Evolutionary conservation across 1,140 invertebrate genomes (phyloP), one percentile per base, ranked within the genome.

Genomic region (Hypothenemus hampei): DNA sequence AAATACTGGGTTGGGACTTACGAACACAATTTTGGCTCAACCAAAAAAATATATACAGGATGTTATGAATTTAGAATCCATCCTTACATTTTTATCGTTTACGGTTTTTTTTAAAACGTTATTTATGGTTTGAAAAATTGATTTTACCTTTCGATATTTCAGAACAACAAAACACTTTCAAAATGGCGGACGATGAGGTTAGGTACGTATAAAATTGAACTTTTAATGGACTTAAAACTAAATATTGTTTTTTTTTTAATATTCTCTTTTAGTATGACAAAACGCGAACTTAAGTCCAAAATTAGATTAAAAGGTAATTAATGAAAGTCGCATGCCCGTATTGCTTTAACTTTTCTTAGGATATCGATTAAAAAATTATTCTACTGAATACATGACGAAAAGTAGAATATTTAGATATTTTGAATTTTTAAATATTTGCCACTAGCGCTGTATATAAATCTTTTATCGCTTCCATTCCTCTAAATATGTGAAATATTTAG

Each of bases 131-230:
- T n/a, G n/a, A n/a, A n/a, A n/a, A n/a, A n/a, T n/a, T n/a, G n/a
- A n/a, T 3, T 19, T 21, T 37, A 23, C 3, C n/a, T 49, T 24
- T 49, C 41, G 19, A 33, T 10, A 20, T 59, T 62, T 52, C 59
- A 67, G 63, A 59, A 58, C 60, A 65, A 58, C 59, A 55, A 69
- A 75, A 72, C 69, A 71, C 66, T 70, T 54, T 71, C 77, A 87
- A 69, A 78, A 89, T 89, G 86, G 86, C 85, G 77, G 86, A 89
- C 82, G 86, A 89, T 82, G 86, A 89, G 81, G 86, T 89, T 80
- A 86, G 86, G 86, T 88, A 78, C 77, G 84, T 83, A 77, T 18
- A 35, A 37, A 4, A 40, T 5, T 13, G n/a, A 41, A n/a, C 15
- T 15, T 16, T 21, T 21, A 24, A 23, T 23, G 3, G 10, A 37